Conservation (phyloP, 2,797 vertebrate genomes). For the Sebastes melanostomus region DNA sequence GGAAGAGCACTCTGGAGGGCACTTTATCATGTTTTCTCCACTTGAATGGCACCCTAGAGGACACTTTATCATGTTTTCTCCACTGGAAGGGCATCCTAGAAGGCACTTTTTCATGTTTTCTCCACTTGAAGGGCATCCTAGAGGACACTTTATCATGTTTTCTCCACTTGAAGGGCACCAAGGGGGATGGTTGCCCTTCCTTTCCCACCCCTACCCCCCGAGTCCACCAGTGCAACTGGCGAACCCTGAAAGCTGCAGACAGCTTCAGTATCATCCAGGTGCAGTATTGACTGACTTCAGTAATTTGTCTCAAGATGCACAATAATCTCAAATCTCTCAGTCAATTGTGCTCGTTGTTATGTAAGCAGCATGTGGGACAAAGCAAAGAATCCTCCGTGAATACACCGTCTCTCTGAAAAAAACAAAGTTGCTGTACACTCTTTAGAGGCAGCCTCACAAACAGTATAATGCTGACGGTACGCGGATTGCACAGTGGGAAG, state of each 20-base stretch:
- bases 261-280: background rate
- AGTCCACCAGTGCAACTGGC: background rate
- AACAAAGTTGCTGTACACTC: background rate
- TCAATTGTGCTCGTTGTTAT: conserved; percentile 23
- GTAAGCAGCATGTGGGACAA: conserved; percentile 22
- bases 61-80: no score
- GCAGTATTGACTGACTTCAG: conserved; percentile 18
- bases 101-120: no score
- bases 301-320: conserved; percentile 22
- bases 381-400: conserved; percentile 4
- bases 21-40: no score
- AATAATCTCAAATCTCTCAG: conserved; percentile 27
- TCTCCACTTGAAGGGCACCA: no score
- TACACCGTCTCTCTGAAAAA: conserved; percentile 2
- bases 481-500: background rate
- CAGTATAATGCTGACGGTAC: background rate
- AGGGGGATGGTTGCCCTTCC: no score
- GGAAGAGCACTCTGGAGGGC: no score
- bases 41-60: rapidly evolving
- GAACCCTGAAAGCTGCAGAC: background rate
- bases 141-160: no score
- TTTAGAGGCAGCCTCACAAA: conserved; percentile 1
- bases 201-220: no score
- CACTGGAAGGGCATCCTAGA: no score
- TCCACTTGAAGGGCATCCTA: no score